Conservation (phyloP, 2,888 invertebrate species). For the Erebia epiphron region DNA sequence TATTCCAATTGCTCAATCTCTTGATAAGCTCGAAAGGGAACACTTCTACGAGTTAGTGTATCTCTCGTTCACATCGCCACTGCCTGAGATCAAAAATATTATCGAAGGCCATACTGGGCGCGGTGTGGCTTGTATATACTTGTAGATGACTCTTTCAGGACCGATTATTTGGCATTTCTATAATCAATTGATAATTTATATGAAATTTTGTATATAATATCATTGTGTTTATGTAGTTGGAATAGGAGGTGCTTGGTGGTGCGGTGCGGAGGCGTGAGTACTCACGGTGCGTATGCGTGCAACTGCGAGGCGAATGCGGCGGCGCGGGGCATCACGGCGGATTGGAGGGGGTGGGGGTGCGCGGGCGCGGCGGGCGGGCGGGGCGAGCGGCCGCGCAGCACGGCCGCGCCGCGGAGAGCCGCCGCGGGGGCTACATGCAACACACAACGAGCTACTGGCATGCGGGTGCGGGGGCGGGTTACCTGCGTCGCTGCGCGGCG, state of each 20-base stretch:
- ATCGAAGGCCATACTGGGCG: too few relatives aligned
- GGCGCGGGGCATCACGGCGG: slow-evolving; percentile 87
- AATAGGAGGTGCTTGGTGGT: slow-evolving; percentile 30
- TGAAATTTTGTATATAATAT: background rate
- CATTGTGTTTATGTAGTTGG: slow-evolving; percentile 7
- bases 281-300: slow-evolving; percentile 96
- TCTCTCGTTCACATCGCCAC: too few relatives aligned
- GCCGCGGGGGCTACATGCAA: slow-evolving; percentile 87
- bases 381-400: slow-evolving; percentile 88
- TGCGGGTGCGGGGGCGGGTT: slow-evolving; percentile 61
- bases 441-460: slow-evolving; percentile 55
- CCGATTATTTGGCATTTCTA: too few relatives aligned
- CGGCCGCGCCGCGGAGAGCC: slow-evolving; percentile 84
- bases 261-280: slow-evolving; percentile 63
- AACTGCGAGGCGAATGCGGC: slow-evolving; percentile 89
- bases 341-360: slow-evolving; percentile 48
- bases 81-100: too few relatives aligned
- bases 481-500: slow-evolving; percentile 86
- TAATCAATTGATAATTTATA: background rate
- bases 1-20: background rate
- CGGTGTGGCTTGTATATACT: too few relatives aligned
- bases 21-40: too few relatives aligned
- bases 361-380: slow-evolving; percentile 85
- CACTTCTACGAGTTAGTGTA: too few relatives aligned
- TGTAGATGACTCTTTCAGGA: too few relatives aligned